Base-by-base conservation (phyloP, 2,113 vertebrate genomes). In the Sminthopsis crassicaudata region DNA sequence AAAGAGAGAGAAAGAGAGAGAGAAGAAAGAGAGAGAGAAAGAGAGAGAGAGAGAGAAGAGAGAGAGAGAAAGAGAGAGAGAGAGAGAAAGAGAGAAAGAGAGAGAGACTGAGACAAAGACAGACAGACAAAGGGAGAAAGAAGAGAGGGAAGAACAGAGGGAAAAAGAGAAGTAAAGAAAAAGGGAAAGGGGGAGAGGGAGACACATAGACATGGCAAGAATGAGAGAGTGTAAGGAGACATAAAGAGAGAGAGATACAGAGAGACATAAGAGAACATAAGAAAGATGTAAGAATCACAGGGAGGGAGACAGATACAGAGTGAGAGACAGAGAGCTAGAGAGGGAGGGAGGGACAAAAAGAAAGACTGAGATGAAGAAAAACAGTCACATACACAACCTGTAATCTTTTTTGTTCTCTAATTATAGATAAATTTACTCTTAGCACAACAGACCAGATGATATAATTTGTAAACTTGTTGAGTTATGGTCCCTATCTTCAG, bases 381-480 rank as follows among this genome's bases (percentile, higher is more conserved):
- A 51, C 14, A 90, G 23, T 23, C 14, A 76, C 6, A 0, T 90
- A 90, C 90, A 9, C 36, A 52, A 94, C n/a, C 25, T 93, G 2
- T 67, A 94, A 97, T 93, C 95, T 96, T 97, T 92, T 60, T 46
- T 94, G 24, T 46, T 53, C 93, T 97, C 27, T 95, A 96, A 95
- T 98, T 96, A 95, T 10, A 0, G 0, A 91, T 95, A 93, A 91
- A 95, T 96, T 93, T 95, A 93, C 93, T 97, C 97, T 91, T 96
- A 96, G 92, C 84, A 93, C 90, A 90, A 91, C 90, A 96, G 95
- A 94, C 90, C 25, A 95, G 96, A 95, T 94, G 96, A 97, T 98
- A 98, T 84, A 90, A 95, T 98, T 96, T 98, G 93, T 97, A 98
- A 98, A 96, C 93, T 92, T 8, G 2, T n/a, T 98, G 96, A 98